Evolutionary conservation across 2,113 vertebrate genomes (phyloP), one percentile per base, ranked within the genome.

Genomic region (Anarrhichthys ocellatus): DNA sequence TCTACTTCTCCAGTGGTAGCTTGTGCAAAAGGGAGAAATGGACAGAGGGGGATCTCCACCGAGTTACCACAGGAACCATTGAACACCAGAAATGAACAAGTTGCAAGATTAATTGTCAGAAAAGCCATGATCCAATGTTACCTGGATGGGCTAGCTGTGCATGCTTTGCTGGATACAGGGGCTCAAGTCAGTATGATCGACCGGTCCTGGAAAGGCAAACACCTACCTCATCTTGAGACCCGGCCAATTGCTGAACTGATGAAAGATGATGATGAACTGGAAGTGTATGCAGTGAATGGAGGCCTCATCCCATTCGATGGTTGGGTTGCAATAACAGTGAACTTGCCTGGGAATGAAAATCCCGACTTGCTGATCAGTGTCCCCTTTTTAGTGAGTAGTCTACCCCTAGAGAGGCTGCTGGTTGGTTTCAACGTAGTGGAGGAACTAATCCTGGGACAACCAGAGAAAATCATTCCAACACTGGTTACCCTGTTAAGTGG

Each of bases 291-390:
- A 42, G 40, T 11, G 40, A 42, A 44, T 27, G 65, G 65, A 6
- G n/a, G n/a, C 65, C 13, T 32, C 24, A 48, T 68, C 7, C 27
- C 66, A 9, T 68, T 68, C 4, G 24, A 68, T 29, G 66, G 42
- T 17, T 68, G 66, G 66, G n/a, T 66, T 22, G 20, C 64, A 6
- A 24, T 67, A 9, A 67, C 14, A 13, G 27, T 27, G 2, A 67
- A 46, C 9, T 13, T 67, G 2, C 65, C 40, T n/a, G n/a, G n/a
- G n/a, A n/a, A n/a, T n/a, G n/a, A n/a, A n/a, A n/a, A n/a, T n/a
- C n/a, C n/a, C n/a, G n/a, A n/a, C n/a, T n/a, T 70, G 10, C 32
- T 48, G 27, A 52, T 70, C 46, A 70, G 67, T 70, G 29, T 27
- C 9, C 46, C 46, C 6, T 9, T 71, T 11, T 13, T 71, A 9